Base-by-base conservation (phyloP, 2,797 vertebrate species). In the Sylvia borin region DNA sequence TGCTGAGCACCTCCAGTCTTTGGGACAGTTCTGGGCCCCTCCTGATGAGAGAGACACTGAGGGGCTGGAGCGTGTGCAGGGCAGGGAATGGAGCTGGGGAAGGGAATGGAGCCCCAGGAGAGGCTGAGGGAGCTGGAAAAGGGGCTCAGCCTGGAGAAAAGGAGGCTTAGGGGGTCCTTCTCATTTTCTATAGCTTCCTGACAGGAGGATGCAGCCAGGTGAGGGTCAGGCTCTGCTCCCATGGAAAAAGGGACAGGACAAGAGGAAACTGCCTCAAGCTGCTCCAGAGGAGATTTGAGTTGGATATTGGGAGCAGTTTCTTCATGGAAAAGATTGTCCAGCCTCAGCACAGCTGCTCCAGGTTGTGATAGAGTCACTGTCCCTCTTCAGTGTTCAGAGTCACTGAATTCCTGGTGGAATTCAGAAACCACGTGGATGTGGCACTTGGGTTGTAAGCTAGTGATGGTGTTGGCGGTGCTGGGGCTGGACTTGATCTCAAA, bases 61-160 rank as follows among this genome's bases (percentile, higher is more conserved):
- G 77, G 31, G 31, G 17, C 65, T 77, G 42, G 17, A 42, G 47
- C 2, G 0, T 73, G 68, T 11, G 11, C 68, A 53, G 40, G 29
- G n/a, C 1, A 58, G 38, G 45, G 43, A n/a, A 19, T 0, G 0
- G 40, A 61, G 47, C n/a, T 76, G 82, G 40, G 53, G 13, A 54
- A 70, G 40, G 47, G 27, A 29, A 29, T 29, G 17, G 27, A 31
- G 51, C 48, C 48, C 48, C 38, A 66, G 67, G 24, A 58, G 45
- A 0, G 0, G 47, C 61, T 66, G 47, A 47, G 0, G 3, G 21
- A 48, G 47, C 54, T 81, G 70, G 14, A 8, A 10, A 22, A 47
- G 45, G 10, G 34, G 13, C 34, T 75, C 10, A 88, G 31, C 26
- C 40, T 68, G 26, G 32, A 25, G 27, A 9, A 81, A 25, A 64